These are phyloP conservation scores for Enoplosus armatus DNA, from an alignment of 2,797 vertebrate species.

Conservation along the genomic window DNA sequence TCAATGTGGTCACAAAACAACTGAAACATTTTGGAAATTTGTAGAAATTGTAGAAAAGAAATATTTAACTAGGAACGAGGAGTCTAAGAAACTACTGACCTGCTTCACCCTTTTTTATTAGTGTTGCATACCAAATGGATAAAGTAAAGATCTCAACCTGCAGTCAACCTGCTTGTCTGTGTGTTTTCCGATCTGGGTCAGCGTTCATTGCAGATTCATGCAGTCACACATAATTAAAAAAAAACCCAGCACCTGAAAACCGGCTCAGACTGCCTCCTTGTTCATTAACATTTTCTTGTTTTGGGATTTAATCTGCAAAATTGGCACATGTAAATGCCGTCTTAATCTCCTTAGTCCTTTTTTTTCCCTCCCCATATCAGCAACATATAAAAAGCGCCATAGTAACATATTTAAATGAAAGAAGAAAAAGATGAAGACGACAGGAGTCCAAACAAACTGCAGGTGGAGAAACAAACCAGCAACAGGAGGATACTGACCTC, in stretches of 20 bases:
- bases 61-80: neutral
- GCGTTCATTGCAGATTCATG: neutral
- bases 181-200: conserved; percentile 4
- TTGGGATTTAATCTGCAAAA: neutral
- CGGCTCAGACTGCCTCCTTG: neutral
- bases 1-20: neutral
- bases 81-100: neutral
- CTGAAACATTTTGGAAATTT: neutral
- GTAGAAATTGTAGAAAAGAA: neutral
- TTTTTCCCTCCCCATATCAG: neutral
- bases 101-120: neutral
- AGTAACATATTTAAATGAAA: neutral
- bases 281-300: neutral
- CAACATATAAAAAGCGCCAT: neutral
- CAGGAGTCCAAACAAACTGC: conserved; percentile 11
- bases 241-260: conserved; percentile 5
- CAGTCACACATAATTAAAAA: neutral
- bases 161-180: neutral
- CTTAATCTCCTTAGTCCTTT: neutral
- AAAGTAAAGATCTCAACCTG: conserved; percentile 9
- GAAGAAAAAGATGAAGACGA: neutral
- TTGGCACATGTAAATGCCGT: neutral
- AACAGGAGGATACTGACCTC: neutral
- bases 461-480: neutral
- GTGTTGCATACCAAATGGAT: neutral